Conservation (phyloP, 2,113 vertebrate species). For the Chionis minor region DNA sequence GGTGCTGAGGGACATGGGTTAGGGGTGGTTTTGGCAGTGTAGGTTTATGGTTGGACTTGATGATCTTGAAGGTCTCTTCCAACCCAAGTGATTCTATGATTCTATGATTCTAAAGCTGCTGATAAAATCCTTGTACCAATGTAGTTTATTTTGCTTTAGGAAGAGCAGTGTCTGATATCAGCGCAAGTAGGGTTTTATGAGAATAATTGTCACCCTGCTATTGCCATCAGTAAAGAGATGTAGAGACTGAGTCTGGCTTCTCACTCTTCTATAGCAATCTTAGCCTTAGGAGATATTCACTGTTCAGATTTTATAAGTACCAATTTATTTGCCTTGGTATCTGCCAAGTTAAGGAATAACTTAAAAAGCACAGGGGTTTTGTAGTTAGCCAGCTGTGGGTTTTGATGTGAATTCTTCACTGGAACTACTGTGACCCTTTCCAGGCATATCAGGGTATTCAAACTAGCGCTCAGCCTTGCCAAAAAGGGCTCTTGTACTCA, state of each 20-base stretch:
- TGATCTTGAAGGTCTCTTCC: too few relatives aligned
- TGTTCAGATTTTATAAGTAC: background rate
- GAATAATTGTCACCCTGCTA: background rate
- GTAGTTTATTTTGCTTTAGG: background rate
- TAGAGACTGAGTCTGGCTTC: background rate
- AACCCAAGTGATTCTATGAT: too few relatives aligned
- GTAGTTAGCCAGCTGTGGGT: background rate
- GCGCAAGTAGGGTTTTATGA: background rate
- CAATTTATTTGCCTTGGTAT: background rate
- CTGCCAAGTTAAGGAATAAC: background rate
- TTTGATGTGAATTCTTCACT: background rate
- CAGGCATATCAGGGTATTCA: background rate
- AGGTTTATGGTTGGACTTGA: too few relatives aligned
- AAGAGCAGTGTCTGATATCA: background rate
- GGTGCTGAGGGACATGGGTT: too few relatives aligned
- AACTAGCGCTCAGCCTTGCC: background rate
- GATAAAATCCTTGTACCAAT: background rate
- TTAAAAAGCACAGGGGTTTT: background rate
- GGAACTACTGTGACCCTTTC: background rate
- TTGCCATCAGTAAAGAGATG: background rate
- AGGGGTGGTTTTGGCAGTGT: too few relatives aligned
- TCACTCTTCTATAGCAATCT: background rate
- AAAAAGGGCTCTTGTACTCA: slow-evolving; percentile 12
- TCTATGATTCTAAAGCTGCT: background rate
- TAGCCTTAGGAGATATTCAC: background rate